phyloP scores from a whole-genome alignment of 2,888 invertebrate species.

The Drosophila setosimentum region DNA sequence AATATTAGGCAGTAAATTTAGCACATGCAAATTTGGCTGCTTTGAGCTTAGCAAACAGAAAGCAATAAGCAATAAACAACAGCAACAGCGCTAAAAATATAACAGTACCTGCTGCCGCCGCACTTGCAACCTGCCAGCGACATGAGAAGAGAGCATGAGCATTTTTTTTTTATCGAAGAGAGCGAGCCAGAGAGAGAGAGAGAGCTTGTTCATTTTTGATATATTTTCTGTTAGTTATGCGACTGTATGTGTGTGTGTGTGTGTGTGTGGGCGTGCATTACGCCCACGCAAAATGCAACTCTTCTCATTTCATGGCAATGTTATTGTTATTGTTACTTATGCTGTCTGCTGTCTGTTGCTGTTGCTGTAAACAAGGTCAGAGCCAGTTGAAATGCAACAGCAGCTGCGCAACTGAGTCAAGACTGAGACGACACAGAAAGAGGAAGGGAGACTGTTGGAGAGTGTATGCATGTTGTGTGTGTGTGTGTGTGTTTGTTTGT shows the following conservation, averaged over 20 bases:
- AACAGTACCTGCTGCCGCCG: constrained; percentile 71
- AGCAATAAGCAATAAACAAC: constrained; percentile 31
- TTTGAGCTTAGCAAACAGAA: constrained; percentile 53
- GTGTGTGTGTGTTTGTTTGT: not conserved
- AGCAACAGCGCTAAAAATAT: constrained; percentile 66
- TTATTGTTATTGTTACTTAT: constrained; percentile 37
- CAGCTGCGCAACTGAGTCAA: constrained; percentile 6
- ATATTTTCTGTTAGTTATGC: constrained; percentile 19
- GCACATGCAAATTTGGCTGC: constrained; percentile 69
- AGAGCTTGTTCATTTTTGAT: constrained; percentile 8
- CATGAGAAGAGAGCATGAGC: constrained; percentile 14
- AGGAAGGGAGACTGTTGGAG: not conserved
- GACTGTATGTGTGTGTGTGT: constrained; percentile 22
- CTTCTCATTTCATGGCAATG: constrained; percentile 16
- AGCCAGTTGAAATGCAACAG: constrained; percentile 69
- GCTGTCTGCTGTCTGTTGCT: constrained; percentile 26
- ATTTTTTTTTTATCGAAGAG: constrained; percentile 16
- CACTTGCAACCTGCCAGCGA: constrained; percentile 64
- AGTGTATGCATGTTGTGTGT: constrained; percentile 2
- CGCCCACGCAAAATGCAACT: constrained; percentile 65
- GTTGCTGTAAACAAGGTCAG: constrained; percentile 75
- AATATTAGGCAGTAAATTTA: constrained; percentile 61
- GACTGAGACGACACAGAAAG: constrained; percentile 4
- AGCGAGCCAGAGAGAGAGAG: constrained; percentile 11
- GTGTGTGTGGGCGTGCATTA: not conserved